These are phyloP conservation scores for Prenolepis imparis DNA, from an alignment of 2,888 invertebrate species.

Conservation along the genomic window DNA sequence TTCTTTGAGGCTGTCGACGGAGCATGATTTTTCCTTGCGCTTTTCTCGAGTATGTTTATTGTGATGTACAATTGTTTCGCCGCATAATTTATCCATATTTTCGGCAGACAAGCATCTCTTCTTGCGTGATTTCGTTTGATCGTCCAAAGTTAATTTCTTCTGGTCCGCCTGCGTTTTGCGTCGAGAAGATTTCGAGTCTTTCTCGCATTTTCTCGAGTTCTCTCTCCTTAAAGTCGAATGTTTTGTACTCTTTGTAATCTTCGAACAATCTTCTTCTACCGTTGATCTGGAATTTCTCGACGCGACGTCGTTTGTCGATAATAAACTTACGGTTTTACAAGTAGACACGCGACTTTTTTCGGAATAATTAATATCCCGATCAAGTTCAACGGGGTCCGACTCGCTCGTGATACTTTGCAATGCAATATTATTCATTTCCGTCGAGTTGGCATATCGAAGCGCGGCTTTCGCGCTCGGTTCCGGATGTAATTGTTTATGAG, in stretches of 20 bases:
- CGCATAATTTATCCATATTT: constrained; percentile 29
- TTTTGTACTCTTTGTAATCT: background rate
- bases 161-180: background rate
- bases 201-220: background rate
- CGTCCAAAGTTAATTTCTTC: background rate
- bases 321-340: background rate
- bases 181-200: constrained; percentile 3
- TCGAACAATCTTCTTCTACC: background rate
- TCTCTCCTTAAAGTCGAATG: background rate
- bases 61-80: constrained; percentile 28
- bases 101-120: constrained; percentile 46
- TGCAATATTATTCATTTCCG: background rate
- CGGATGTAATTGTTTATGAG: background rate
- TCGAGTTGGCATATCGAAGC: background rate
- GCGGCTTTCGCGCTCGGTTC: background rate
- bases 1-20: background rate
- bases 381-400: background rate
- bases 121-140: constrained; percentile 51
- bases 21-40: constrained; percentile 34
- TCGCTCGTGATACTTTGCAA: background rate
- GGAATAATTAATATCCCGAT: background rate
- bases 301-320: background rate
- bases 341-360: background rate
- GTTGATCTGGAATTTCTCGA: constrained; percentile 3
- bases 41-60: constrained; percentile 33